Evolutionary conservation across 2,888 invertebrate genomes (phyloP), one percentile per base, ranked within the genome.

Genomic region (Erpobdella octoculata): DNA sequence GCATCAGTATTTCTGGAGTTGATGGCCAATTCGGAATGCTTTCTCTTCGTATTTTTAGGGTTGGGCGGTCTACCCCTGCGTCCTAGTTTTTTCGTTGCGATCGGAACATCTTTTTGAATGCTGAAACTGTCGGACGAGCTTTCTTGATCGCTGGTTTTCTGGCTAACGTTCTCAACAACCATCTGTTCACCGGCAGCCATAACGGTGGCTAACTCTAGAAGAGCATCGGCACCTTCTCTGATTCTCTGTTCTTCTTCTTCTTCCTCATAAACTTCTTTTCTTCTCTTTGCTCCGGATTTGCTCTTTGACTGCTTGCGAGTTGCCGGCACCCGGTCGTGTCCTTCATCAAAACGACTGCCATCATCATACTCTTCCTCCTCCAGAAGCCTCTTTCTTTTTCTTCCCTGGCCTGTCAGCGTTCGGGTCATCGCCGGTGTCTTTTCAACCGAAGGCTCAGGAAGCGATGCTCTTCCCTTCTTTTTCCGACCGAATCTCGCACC

Each of bases 141-240:
- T 25, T 67, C 41, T 18, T 41, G 25, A 12, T n/a, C 21, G 2
- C 18, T 31, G 21, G 21, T 33, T 4, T 46, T 46, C 9, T 37
- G 35, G 6, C 31, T 15, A 46, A n/a, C 65, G 36, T 25, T 33
- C 0, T 9, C 3, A 31, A n/a, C 35, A 6, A 31, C 35, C 2
- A 1, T 62, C 2, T 21, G 2, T 33, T n/a, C 33, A 15, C 62
- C 28, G 46, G 41, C 37, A 12, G n/a, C 31, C 67, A 46, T 21
- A 41, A 15, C 41, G 25, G 38, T 89, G 0, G 90, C 90, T 72
- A 91, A 84, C 80, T 90, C 90, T 61, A 91, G 84, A 74, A 91
- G 83, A 0, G 90, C 90, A 78, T 90, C 90, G 0, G 90, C 90
- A 73, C 90, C 90, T 81, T 90, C 90, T 58, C 88, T 89, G 75